Percentiles rank a stretch among this genome's conserved stretches.
Conservation (phyloP, 2,797 vertebrate species). For the Gallinago nigripennis region DNA sequence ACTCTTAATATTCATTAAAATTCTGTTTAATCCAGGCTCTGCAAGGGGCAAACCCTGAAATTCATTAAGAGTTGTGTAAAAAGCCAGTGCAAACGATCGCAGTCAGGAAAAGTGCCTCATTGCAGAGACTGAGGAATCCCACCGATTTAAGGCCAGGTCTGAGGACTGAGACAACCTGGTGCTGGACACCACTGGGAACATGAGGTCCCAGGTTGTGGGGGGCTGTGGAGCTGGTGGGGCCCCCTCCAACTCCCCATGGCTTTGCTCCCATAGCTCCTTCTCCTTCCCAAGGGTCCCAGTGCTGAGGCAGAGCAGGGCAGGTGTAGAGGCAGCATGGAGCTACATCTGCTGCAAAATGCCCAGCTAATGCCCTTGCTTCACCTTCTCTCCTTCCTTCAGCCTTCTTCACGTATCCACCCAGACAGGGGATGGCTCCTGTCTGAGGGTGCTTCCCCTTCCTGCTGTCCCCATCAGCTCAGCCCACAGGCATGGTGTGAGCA, state of each 20-base stretch:
- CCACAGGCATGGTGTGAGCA: fast-evolving
- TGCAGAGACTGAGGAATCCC: neutral
- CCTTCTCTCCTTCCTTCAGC: neutral
- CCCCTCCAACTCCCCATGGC: neutral
- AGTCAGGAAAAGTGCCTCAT: neutral
- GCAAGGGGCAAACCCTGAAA: neutral
- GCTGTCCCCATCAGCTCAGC: neutral
- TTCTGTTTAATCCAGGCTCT: slow-evolving; percentile 14
- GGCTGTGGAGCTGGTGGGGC: neutral
- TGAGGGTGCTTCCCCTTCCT: fast-evolving
- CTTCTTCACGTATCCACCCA: neutral
- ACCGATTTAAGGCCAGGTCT: neutral
- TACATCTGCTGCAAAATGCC: neutral
- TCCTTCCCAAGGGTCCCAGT: neutral
- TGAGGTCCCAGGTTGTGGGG: neutral
- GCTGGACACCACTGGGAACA: neutral
- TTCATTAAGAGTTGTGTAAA: neutral
- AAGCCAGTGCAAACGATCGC: neutral
- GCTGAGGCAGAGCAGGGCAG: neutral
- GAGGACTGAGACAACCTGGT: neutral
- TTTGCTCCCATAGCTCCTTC: neutral
- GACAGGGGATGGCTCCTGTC: fast-evolving
- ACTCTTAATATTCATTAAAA: slow-evolving; percentile 37
- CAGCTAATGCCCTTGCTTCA: neutral
- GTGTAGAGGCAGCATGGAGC: neutral